Percentiles rank a stretch among this genome's conserved stretches.
Conservation (phyloP, 2,797 vertebrate genomes). For the Pygocentrus nattereri region DNA sequence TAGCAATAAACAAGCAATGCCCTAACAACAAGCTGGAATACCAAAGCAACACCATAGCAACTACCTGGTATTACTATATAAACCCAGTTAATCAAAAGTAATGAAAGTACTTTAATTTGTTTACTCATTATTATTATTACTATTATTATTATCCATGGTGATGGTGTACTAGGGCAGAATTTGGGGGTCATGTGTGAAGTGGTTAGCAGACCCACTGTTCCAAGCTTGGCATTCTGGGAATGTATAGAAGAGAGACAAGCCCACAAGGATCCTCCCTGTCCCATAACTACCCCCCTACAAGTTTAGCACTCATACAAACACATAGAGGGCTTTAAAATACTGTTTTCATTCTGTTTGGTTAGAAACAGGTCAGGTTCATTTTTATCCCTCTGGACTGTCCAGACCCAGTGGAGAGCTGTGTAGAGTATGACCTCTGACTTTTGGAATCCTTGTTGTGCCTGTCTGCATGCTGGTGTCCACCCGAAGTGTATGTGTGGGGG, state of each 20-base stretch:
- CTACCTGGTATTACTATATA: no score
- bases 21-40: no score
- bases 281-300: conserved; percentile 45
- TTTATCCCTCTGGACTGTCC: neutral
- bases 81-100: no score
- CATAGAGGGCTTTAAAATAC: conserved; percentile 18
- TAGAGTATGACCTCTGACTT: conserved; percentile 22
- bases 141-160: neutral
- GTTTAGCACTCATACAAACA: conserved; percentile 37
- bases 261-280: conserved; percentile 46
- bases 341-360: neutral
- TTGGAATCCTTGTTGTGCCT: conserved; percentile 57
- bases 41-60: no score
- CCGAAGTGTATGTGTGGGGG: neutral
- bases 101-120: no score
- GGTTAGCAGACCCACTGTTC: conserved; percentile 37
- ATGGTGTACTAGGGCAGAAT: neutral
- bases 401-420: neutral
- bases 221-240: conserved; percentile 62
- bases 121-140: conserved; percentile 19
- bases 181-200: neutral
- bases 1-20: no score
- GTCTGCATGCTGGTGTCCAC: neutral
- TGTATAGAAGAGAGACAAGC: conserved; percentile 63
- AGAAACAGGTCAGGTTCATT: neutral